phyloP scores from a whole-genome alignment of 2,888 invertebrate genomes.

The Aelia acuminata region DNA sequence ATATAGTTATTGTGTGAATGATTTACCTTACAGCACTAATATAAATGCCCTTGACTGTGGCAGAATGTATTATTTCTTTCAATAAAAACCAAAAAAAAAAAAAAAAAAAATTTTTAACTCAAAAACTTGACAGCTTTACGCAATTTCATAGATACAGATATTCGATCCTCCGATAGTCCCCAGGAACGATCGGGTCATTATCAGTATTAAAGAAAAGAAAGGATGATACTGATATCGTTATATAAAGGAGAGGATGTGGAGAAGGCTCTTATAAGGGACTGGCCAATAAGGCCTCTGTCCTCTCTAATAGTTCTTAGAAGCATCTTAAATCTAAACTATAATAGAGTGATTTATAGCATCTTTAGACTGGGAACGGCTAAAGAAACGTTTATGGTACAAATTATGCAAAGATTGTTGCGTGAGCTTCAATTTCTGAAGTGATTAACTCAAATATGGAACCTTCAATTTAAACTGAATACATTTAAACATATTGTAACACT shows the following conservation, averaged over 20 bases:
- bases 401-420: neutral
- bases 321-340: neutral
- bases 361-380: neutral
- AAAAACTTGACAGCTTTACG: no score
- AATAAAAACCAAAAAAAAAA: no score
- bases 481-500: no score
- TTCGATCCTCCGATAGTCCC: no score
- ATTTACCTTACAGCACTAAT: no score
- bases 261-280: neutral
- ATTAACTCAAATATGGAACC: neutral
- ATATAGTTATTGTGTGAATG: no score
- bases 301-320: conserved; percentile 15
- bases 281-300: neutral
- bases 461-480: neutral
- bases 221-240: conserved; percentile 28
- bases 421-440: neutral
- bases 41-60: no score
- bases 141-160: no score
- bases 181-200: neutral
- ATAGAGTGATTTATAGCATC: conserved; percentile 3
- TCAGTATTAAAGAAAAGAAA: neutral
- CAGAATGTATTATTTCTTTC: no score
- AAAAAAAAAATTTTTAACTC: no score
- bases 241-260: neutral
- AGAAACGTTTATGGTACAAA: neutral